Conservation (phyloP, 2,113 vertebrate species). For the Melanerpes formicivorus region DNA sequence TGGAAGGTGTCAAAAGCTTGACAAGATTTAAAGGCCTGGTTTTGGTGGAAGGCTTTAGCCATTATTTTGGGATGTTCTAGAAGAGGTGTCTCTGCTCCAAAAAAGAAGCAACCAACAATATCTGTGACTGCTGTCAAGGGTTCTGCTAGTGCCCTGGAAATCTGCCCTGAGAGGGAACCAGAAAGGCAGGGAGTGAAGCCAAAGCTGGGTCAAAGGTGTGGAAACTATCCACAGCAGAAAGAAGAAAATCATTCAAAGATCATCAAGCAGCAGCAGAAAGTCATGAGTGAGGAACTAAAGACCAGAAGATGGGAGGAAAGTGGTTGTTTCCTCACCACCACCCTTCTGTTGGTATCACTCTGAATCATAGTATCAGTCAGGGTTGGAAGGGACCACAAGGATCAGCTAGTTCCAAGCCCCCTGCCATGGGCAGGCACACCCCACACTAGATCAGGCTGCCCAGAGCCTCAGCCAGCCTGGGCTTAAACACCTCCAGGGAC, state of each 20-base stretch:
- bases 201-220: neutral
- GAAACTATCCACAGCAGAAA: neutral
- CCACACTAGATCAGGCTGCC: too few species aligned
- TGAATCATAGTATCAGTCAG: neutral
- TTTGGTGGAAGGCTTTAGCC: neutral
- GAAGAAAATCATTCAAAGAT: neutral
- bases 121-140: neutral
- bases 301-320: rapidly evolving
- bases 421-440: too few species aligned
- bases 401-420: too few species aligned
- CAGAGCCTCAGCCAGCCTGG: too few species aligned
- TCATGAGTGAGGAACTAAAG: neutral
- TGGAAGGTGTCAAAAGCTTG: neutral
- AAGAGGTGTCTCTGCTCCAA: neutral
- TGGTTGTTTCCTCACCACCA: neutral
- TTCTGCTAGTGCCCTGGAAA: neutral
- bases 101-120: too few species aligned
- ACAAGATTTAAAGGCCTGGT: neutral
- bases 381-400: too few species aligned
- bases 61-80: neutral
- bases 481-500: too few species aligned
- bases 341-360: rapidly evolving
- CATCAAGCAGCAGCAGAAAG: neutral
- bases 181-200: neutral
- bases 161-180: neutral